Evolutionary conservation across 1,140 invertebrate genomes (phyloP), one percentile per base, ranked within the genome.

Genomic region (Notospermus geniculatus): DNA sequence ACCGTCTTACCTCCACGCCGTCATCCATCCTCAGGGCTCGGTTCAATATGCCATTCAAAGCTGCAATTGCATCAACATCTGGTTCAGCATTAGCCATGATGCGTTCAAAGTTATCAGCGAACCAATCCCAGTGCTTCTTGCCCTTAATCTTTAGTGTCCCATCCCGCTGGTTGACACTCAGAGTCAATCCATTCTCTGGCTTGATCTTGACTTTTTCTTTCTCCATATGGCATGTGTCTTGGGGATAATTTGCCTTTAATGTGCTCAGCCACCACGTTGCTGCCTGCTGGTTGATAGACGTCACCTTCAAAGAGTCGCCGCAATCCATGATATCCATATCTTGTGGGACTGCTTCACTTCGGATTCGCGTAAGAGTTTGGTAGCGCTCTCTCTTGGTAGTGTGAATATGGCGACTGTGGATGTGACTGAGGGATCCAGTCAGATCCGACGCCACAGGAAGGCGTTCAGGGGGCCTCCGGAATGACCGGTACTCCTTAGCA

Each of bases 221-320:
- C n/a, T 19, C n/a, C 46, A 23, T 27, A 9, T 19, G 19, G 46
- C 46, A 19, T n/a, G n/a, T 50, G 25, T 50, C 46, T n/a, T 50
- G 46, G 5, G 46, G 46, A n/a, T 50, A 50, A 9, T 19, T 27
- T 4, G 46, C 25, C n/a, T 50, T 50, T 9, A 50, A n/a, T 4
- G 46, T 50, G n/a, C 46, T 50, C 19, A 50, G n/a, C 46, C 46
- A 50, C 46, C 46, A 50, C 19, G 46, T 27, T 5, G 46, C 46
- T 5, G 46, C 4, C 46, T n/a, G 4, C 25, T 27, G 46, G 25
- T 50, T 50, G 19, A 27, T 19, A 5, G 46, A 50, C 5, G 46
- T 23, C 25, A 27, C n/a, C n/a, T 19, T 23, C 46, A 27, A 9
- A 9, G 19, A 27, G 25, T 50, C 25, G 4, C 46, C 19, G 46